Base-by-base conservation (phyloP, 2,797 vertebrate species). In the Anguilla obscura region DNA sequence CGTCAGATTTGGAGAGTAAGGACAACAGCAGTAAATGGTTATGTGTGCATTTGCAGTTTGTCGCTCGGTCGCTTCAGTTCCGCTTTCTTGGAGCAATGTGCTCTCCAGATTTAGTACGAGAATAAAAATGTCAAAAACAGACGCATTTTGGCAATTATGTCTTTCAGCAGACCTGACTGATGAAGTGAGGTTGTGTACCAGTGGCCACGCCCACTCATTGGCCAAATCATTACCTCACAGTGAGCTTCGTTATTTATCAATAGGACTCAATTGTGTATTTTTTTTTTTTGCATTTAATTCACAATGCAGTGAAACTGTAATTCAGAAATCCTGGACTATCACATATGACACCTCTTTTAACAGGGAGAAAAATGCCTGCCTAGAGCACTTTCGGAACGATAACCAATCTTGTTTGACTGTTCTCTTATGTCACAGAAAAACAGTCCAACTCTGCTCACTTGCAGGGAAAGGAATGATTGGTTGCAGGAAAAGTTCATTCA, bases 11-110 rank as follows among this genome's bases (percentile, higher is more conserved):
- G 79, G 79, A 82, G 79, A 82, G 79, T 40, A n/a, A 24, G 45
- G 79, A 33, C 79, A 82, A 82, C 79, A 82, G 40, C 40, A 82
- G 45, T 82, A 82, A 50, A 82, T n/a, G 24, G 79, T 82, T 82
- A 50, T 82, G 79, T 50, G 74, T 45, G 74, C 14, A 45, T 82
- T 82, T 48, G 45, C 8, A 50, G 40, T 82, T 82, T 82, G 40
- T 82, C 50, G 40, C 79, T 82, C 74, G 30, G 6, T 82, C 24
- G 45, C 21, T 82, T n/a, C 18, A 50, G 9, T 16, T 24, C 79
- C 45, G 1, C 2, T 82, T 48, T 24, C 45, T 82, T 33, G 79
- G 16, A 82, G 45, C 79, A 82, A 50, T 82, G 79, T 82, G 79
- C 79, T 82, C 18, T 82, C 79, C 79, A 82, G 45, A 82, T 82